Evolutionary conservation across 2,888 invertebrate species (phyloP).

Genomic region (Aspidapion aeneum): DNA sequence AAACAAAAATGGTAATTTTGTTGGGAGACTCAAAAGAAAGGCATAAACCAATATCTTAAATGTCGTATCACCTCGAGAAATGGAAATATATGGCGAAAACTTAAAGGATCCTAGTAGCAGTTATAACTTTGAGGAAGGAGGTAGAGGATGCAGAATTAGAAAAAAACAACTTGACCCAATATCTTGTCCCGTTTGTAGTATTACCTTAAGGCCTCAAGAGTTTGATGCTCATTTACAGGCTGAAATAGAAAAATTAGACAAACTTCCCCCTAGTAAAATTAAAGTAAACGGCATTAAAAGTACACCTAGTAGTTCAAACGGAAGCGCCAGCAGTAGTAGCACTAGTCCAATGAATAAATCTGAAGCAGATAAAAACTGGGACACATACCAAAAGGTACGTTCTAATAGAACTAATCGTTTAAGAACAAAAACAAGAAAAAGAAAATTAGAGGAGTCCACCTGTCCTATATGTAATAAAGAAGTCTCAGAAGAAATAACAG

Average conservation of each 20-base stretch:
- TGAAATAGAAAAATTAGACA: slow-evolving; percentile 72
- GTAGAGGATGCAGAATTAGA: slow-evolving; percentile 52
- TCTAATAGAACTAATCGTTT: slow-evolving; percentile 68
- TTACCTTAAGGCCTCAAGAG: slow-evolving; percentile 77
- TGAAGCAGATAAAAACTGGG: slow-evolving; percentile 61
- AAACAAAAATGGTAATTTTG: slow-evolving; percentile 14
- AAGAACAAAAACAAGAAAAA: slow-evolving; percentile 63
- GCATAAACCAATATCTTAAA: slow-evolving; percentile 8
- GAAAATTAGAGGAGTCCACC: slow-evolving; percentile 58
- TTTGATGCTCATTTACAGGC: slow-evolving; percentile 77
- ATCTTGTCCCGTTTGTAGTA: slow-evolving; percentile 88
- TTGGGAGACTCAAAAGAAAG: slow-evolving; percentile 6
- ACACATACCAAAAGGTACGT: slow-evolving; percentile 71
- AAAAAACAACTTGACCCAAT: slow-evolving; percentile 63
- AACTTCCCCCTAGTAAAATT: slow-evolving; percentile 47
- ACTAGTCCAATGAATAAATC: slow-evolving; percentile 34
- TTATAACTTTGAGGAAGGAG: slow-evolving; percentile 40
- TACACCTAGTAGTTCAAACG: slow-evolving; percentile 47
- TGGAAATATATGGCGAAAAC: slow-evolving; percentile 33
- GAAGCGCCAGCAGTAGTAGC: slow-evolving; percentile 45
- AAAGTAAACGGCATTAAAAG: slow-evolving; percentile 42
- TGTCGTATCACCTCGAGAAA: slow-evolving; percentile 25
- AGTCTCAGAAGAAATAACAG: slow-evolving; percentile 64
- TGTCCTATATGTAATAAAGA: slow-evolving; percentile 83
- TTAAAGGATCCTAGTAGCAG: slow-evolving; percentile 32